These are phyloP conservation scores for Dendrocincla fuliginosa DNA, from an alignment of 2,797 vertebrate species.

Conservation along the genomic window DNA sequence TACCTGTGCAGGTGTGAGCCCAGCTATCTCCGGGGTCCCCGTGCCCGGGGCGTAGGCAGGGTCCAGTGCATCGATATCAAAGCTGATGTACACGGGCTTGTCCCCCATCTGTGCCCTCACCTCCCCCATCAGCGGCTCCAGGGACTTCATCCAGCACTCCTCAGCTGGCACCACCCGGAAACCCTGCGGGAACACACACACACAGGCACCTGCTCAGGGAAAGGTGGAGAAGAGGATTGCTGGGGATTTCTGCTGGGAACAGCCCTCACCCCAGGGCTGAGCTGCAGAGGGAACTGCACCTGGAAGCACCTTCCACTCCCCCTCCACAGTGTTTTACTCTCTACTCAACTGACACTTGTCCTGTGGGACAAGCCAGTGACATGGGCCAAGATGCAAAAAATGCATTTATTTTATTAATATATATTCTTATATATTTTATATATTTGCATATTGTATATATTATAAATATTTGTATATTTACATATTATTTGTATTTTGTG, in stretches of 20 bases:
- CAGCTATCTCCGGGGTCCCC: constrained; percentile 90
- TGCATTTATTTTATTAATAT: background rate
- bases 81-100: constrained; percentile 88
- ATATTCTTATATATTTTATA: background rate
- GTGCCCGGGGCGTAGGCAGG: constrained; percentile 92
- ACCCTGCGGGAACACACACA: constrained; percentile 72
- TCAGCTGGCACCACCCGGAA: constrained; percentile 88
- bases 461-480: background rate
- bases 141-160: constrained; percentile 91
- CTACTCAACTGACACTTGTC: background rate
- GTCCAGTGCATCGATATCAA: constrained; percentile 91
- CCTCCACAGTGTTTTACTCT: background rate
- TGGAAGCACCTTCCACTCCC: background rate
- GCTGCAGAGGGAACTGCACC: background rate
- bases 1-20: constrained; percentile 92
- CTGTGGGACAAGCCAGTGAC: accelerated
- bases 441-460: background rate
- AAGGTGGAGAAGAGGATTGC: accelerated
- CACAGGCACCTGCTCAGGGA: background rate
- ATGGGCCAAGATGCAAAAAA: background rate
- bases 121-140: constrained; percentile 89
- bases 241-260: background rate
- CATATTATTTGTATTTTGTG: background rate
- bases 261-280: background rate
- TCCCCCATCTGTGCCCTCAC: constrained; percentile 86